Percentiles rank a stretch among this genome's conserved stretches.
phyloP scores from a whole-genome alignment of 2,888 invertebrate genomes.

The Crematogaster levior region DNA sequence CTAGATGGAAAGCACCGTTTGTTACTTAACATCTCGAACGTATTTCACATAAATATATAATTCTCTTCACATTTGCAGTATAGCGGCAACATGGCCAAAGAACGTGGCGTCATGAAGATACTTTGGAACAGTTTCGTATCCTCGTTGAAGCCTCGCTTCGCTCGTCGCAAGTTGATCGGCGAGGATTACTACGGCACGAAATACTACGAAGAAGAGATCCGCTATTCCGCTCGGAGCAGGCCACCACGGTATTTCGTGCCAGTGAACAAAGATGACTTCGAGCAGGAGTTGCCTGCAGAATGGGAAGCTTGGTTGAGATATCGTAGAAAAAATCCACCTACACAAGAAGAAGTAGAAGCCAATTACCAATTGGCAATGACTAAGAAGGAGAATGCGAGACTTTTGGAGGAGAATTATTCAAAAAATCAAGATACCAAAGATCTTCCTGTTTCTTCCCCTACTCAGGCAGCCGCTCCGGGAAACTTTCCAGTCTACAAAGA shows the following conservation, averaged over 20 bases:
- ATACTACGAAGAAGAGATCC: slow-evolving; percentile 92
- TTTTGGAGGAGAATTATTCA: slow-evolving; percentile 88
- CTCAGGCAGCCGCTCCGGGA: slow-evolving; percentile 76
- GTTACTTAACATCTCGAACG: too few species aligned
- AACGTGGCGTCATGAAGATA: slow-evolving; percentile 81
- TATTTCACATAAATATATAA: too few species aligned
- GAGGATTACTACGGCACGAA: slow-evolving; percentile 93
- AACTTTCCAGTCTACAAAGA: slow-evolving; percentile 88
- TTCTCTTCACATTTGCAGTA: too few species aligned
- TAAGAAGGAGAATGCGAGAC: slow-evolving; percentile 91
- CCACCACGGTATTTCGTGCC: slow-evolving; percentile 92
- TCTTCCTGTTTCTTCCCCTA: slow-evolving; percentile 78
- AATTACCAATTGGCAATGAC: slow-evolving; percentile 91
- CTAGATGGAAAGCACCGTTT: too few species aligned
- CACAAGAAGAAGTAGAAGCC: slow-evolving; percentile 89
- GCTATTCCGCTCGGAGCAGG: slow-evolving; percentile 87
- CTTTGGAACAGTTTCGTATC: slow-evolving; percentile 89
- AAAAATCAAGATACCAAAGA: slow-evolving; percentile 76
- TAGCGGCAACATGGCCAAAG: slow-evolving; percentile 76
- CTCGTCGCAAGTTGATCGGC: slow-evolving; percentile 87
- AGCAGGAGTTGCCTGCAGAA: slow-evolving; percentile 92
- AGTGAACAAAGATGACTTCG: slow-evolving; percentile 88
- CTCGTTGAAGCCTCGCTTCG: slow-evolving; percentile 86
- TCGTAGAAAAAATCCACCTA: slow-evolving; percentile 89
- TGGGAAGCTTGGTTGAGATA: slow-evolving; percentile 95